phyloP scores from a whole-genome alignment of 2,113 vertebrate species.

The Dasyprocta punctata region DNA sequence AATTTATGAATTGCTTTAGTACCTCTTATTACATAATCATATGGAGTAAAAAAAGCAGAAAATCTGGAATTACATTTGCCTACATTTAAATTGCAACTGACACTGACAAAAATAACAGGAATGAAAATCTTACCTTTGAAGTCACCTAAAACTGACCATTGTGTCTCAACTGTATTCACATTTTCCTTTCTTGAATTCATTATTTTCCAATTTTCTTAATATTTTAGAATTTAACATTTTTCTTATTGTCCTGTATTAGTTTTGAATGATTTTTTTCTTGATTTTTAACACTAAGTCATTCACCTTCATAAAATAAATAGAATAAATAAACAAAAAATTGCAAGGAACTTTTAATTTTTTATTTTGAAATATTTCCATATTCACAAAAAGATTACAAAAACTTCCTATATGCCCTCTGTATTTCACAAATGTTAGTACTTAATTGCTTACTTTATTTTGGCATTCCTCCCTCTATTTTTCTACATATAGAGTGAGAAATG shows the following conservation, averaged over 20 bases:
- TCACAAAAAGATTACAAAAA: neutral
- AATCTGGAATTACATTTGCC: neutral
- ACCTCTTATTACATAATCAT: constrained; percentile 30
- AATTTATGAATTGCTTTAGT: constrained; percentile 59
- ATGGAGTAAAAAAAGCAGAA: neutral
- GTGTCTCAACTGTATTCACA: neutral
- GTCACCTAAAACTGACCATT: neutral
- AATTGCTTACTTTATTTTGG: neutral
- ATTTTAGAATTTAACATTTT: neutral
- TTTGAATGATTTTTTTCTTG: neutral
- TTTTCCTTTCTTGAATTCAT: neutral
- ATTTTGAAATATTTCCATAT: neutral
- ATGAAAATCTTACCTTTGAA: neutral
- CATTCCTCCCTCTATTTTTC: neutral
- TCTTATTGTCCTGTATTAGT: neutral
- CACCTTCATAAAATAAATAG: neutral
- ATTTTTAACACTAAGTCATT: neutral
- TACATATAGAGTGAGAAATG: neutral
- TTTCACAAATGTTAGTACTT: neutral
- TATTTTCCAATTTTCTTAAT: neutral
- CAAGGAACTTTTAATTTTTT: neutral
- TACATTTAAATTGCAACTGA: neutral
- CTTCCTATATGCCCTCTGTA: neutral
- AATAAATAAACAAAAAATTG: neutral
- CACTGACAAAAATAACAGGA: neutral